Conservation (phyloP, 2,113 vertebrate species). For the Tringa solitaria region DNA sequence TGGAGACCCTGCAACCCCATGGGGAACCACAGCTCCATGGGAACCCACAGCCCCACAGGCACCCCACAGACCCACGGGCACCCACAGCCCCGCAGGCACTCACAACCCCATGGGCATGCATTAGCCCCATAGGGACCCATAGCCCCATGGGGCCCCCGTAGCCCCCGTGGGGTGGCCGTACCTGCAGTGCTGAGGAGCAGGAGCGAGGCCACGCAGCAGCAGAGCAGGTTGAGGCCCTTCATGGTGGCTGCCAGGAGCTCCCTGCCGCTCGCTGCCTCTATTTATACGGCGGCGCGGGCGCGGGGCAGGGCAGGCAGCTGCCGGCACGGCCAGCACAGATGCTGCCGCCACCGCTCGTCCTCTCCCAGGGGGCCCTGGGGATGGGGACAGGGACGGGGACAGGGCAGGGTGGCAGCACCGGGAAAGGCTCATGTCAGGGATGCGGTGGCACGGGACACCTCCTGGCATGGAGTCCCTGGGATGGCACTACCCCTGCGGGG, state of each 20-base stretch:
- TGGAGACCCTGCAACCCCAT: not conserved
- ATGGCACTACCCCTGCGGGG: fast-evolving
- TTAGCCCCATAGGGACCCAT: fast-evolving
- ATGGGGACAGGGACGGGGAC: not conserved
- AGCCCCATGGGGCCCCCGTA: not conserved
- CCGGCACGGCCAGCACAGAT: not conserved
- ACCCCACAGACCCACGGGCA: not conserved
- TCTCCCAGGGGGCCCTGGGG: not conserved
- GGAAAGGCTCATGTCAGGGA: not conserved
- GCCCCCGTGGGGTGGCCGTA: not conserved
- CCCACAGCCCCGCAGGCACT: fast-evolving
- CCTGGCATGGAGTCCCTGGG: fast-evolving
- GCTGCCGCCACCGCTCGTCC: not conserved
- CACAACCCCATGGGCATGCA: too few species aligned
- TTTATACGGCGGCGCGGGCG: conserved; percentile 12
- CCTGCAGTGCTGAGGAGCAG: conserved; percentile 48
- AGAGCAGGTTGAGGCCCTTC: conserved; percentile 63
- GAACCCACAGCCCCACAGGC: not conserved
- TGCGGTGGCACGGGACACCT: not conserved
- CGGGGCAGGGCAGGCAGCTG: conserved; percentile 37
- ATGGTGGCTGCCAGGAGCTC: conserved; percentile 66
- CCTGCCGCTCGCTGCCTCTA: conserved; percentile 49
- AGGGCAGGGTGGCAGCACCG: fast-evolving
- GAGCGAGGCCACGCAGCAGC: conserved; percentile 64
- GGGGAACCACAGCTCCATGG: not conserved